Conservation (phyloP, 2,888 invertebrate genomes). For the Endotricha flammealis region DNA sequence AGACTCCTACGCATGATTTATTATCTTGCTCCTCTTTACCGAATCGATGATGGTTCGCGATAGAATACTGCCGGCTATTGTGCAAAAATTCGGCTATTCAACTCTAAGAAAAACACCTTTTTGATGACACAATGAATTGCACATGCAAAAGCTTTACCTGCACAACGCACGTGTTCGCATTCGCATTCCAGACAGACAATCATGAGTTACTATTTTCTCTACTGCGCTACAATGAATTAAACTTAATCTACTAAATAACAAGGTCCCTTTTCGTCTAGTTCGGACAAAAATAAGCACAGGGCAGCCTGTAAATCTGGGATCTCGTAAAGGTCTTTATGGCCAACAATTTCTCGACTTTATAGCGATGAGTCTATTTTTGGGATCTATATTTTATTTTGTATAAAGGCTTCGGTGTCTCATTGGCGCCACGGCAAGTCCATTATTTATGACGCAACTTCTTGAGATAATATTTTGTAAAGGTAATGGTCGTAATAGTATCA, state of each 20-base stretch:
- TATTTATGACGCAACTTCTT: constrained; percentile 20
- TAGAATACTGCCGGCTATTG: constrained; percentile 57
- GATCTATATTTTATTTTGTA: constrained; percentile 35
- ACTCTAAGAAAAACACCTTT: constrained; percentile 58
- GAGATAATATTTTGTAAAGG: constrained; percentile 2
- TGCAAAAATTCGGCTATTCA: constrained; percentile 65
- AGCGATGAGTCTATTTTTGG: constrained; percentile 42
- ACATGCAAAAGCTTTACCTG: constrained; percentile 70
- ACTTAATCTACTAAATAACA: constrained; percentile 31
- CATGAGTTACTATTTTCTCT: constrained; percentile 37
- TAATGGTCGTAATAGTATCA: background rate
- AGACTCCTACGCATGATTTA: constrained; percentile 71
- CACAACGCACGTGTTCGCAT: constrained; percentile 71
- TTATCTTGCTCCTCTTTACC: constrained; percentile 46
- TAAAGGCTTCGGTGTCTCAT: constrained; percentile 22
- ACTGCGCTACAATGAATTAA: constrained; percentile 36
- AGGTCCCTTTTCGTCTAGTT: constrained; percentile 35
- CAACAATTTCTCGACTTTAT: constrained; percentile 46
- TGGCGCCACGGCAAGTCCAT: constrained; percentile 20
- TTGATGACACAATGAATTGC: constrained; percentile 60
- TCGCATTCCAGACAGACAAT: constrained; percentile 53
- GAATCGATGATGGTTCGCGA: constrained; percentile 59
- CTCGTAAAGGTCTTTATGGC: constrained; percentile 48
- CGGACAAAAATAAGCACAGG: constrained; percentile 22
- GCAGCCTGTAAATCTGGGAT: constrained; percentile 39